Percentiles rank a stretch among this genome's conserved stretches.
These are phyloP conservation scores for Pseudoips prasinana DNA, from an alignment of 2,888 invertebrate species.

Conservation along the genomic window DNA sequence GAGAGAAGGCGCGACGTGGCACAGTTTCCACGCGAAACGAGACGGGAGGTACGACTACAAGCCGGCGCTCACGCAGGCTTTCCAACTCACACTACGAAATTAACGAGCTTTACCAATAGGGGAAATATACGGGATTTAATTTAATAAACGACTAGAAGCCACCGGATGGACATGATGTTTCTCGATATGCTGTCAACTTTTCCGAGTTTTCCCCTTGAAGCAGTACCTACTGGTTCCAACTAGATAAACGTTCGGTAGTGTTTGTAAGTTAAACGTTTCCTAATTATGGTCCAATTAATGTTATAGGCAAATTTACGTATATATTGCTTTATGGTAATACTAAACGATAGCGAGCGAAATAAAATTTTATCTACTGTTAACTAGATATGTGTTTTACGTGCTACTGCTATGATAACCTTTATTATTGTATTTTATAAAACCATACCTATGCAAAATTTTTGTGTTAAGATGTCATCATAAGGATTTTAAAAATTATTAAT, in stretches of 20 bases:
- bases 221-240: conserved; percentile 8
- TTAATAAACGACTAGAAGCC: conserved; percentile 39
- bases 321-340: no score
- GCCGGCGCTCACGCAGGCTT: conserved; percentile 52
- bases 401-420: no score
- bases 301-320: no score
- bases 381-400: no score
- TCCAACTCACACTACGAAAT: conserved; percentile 57
- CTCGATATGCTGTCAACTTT: conserved; percentile 29
- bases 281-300: background rate
- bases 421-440: no score
- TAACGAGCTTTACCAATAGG: conserved; percentile 43
- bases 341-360: no score
- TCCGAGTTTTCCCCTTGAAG: conserved; percentile 45
- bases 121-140: conserved; percentile 47
- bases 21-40: conserved; percentile 72
- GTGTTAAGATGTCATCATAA: no score
- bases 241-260: conserved; percentile 16
- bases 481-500: no score
- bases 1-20: conserved; percentile 68
- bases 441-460: no score
- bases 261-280: conserved; percentile 3
- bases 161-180: conserved; percentile 45
- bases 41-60: conserved; percentile 31
- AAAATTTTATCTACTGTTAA: no score